phyloP scores from a whole-genome alignment of 2,888 invertebrate species.

The Andrena bucephala region DNA sequence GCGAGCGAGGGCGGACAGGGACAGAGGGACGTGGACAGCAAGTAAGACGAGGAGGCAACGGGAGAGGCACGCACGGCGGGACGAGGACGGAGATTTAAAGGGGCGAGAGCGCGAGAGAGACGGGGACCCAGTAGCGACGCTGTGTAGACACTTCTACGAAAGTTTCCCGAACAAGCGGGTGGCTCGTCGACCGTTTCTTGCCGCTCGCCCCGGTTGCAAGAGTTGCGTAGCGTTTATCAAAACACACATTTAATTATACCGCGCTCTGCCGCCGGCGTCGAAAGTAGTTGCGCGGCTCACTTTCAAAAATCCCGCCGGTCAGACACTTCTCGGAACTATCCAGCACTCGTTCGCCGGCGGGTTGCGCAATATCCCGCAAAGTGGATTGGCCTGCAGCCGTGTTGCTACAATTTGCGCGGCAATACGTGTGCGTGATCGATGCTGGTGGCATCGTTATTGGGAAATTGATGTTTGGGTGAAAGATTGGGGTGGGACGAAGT shows the following conservation, averaged over 20 bases:
- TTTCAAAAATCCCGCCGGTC: conserved; percentile 34
- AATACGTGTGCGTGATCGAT: background rate
- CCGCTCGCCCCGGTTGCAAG: conserved; percentile 37
- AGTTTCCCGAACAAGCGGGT: conserved; percentile 68
- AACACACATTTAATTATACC: conserved; percentile 67
- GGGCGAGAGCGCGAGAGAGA: background rate
- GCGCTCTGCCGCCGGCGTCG: conserved; percentile 35
- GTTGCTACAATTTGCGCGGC: background rate
- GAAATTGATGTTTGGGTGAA: background rate
- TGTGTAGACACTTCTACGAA: conserved; percentile 76
- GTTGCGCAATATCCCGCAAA: conserved; percentile 3
- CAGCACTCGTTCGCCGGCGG: background rate
- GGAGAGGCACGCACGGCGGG: conserved; percentile 24
- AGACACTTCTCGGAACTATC: conserved; percentile 9
- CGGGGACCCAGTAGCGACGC: conserved; percentile 55
- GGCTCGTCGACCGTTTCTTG: conserved; percentile 64
- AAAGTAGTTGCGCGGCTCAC: conserved; percentile 22
- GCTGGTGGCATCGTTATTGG: background rate
- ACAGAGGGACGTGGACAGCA: conserved; percentile 40
- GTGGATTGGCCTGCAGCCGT: background rate
- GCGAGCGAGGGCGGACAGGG: conserved; percentile 39
- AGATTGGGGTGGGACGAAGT: background rate
- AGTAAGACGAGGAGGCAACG: conserved; percentile 6
- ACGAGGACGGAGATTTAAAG: background rate
- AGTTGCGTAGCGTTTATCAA: conserved; percentile 61